Evolutionary conservation across 2,888 invertebrate species (phyloP).

Genomic region (Eupsilia transversa): DNA sequence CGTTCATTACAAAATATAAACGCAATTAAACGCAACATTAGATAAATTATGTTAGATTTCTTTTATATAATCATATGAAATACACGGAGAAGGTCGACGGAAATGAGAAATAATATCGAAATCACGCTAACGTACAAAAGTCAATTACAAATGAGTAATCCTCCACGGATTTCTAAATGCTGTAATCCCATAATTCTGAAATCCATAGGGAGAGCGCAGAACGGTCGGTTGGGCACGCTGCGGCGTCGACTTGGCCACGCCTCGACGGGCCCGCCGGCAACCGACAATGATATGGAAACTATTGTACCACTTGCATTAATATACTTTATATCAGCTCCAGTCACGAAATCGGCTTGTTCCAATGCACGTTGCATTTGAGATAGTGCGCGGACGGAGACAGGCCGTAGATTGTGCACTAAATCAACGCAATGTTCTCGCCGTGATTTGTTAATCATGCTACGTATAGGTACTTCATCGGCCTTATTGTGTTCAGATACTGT

Average conservation of each 20-base stretch:
- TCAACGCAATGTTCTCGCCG: conserved; percentile 63
- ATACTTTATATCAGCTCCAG: conserved; percentile 69
- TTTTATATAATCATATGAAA: conserved; percentile 45
- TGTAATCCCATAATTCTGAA: conserved; percentile 70
- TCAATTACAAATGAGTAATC: conserved; percentile 50
- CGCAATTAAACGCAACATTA: conserved; percentile 25
- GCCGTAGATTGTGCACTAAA: conserved; percentile 65
- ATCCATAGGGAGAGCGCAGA: conserved; percentile 74
- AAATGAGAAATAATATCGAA: conserved; percentile 42
- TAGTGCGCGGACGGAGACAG: conserved; percentile 56
- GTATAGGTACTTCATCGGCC: conserved; percentile 17
- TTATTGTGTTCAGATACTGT: conserved; percentile 42
- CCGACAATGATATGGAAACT: conserved; percentile 76
- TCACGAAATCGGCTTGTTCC: conserved; percentile 70
- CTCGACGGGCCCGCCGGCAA: conserved; percentile 74
- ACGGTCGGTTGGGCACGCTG: conserved; percentile 78
- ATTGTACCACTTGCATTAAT: conserved; percentile 75
- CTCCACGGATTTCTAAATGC: conserved; percentile 52
- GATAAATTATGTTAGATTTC: conserved; percentile 31
- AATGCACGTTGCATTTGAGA: conserved; percentile 69
- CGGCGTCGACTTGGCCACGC: conserved; percentile 75
- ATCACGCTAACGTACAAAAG: conserved; percentile 52
- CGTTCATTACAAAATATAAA: conserved; percentile 27
- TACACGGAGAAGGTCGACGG: conserved; percentile 47
- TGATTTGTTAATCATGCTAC: conserved; percentile 65